A percentile compares a stretch with the other conserved stretches of the same genome.
Conservation (phyloP, 2,888 invertebrate genomes). For the Conomelus anceps region DNA sequence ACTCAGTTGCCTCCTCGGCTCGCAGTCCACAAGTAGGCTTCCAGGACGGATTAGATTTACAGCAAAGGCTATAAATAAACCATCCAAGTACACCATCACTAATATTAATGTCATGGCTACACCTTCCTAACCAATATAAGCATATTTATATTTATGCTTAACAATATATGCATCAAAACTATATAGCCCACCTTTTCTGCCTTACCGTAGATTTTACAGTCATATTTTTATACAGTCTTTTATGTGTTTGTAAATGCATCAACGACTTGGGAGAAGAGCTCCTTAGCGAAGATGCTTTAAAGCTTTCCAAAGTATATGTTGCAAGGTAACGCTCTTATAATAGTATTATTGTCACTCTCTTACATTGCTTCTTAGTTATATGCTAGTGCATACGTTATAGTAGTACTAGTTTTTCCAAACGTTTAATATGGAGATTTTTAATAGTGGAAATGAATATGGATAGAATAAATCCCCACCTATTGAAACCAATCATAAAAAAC, state of each 20-base stretch:
- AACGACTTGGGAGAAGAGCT: neutral
- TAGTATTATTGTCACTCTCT: neutral
- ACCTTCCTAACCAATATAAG: neutral
- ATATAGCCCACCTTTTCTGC: neutral
- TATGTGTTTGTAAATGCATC: neutral
- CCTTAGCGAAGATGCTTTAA: neutral
- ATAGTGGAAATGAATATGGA: no score
- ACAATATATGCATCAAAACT: neutral
- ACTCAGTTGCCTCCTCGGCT: neutral
- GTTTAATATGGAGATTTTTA: no score
- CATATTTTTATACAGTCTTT: neutral
- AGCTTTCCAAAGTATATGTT: neutral
- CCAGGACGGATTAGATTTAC: neutral
- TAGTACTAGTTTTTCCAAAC: no score
- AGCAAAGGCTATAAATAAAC: neutral
- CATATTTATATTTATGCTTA: neutral
- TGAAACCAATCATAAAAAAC: no score
- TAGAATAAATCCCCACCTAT: no score
- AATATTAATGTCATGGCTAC: neutral
- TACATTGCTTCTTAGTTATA: neutral
- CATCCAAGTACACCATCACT: neutral
- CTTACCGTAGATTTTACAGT: neutral
- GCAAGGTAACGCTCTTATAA: neutral
- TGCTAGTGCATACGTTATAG: no score
- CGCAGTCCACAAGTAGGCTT: neutral